Percentiles rank a stretch among this genome's conserved stretches.
Evolutionary conservation across 2,113 vertebrate genomes (phyloP).

Genomic region (Pollachius pollachius): DNA sequence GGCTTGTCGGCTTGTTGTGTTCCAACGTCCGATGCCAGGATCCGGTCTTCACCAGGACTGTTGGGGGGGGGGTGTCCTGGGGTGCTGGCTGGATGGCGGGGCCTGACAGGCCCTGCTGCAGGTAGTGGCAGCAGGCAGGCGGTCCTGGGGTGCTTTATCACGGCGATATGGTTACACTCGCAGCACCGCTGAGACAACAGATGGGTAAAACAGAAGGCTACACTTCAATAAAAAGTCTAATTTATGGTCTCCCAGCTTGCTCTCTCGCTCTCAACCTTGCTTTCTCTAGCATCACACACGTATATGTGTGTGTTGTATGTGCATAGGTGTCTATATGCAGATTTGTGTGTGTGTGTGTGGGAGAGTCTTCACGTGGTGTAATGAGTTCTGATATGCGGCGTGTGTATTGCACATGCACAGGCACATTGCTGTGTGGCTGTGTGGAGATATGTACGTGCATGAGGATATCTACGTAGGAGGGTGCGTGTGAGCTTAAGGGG

Average conservation of each 20-base stretch:
- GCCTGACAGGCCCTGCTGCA: constrained; percentile 51
- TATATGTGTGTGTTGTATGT: not conserved
- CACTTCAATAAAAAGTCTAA: constrained; percentile 58
- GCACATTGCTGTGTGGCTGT: no score
- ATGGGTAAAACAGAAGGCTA: constrained; percentile 52
- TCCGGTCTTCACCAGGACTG: no score
- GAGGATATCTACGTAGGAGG: not conserved
- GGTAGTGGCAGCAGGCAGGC: constrained; percentile 48
- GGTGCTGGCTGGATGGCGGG: constrained; percentile 8
- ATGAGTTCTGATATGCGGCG: no score
- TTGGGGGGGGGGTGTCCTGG: no score
- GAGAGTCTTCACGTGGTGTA: not conserved
- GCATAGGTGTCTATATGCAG: not conserved
- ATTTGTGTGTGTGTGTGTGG: not conserved
- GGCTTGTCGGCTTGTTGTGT: no score
- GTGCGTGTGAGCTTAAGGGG: constrained; percentile 21
- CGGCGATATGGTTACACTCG: constrained; percentile 55
- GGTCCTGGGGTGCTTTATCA: constrained; percentile 48
- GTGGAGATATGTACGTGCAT: no score
- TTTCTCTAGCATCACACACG: not conserved
- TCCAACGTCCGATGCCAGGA: no score
- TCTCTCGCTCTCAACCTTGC: not conserved
- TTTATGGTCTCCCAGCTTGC: constrained; percentile 46
- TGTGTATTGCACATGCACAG: no score
- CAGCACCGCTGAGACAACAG: constrained; percentile 63